Percentiles rank a stretch among this genome's conserved stretches.
Evolutionary conservation across 1,140 invertebrate genomes (phyloP).

Genomic region (Aphidius ervi): DNA sequence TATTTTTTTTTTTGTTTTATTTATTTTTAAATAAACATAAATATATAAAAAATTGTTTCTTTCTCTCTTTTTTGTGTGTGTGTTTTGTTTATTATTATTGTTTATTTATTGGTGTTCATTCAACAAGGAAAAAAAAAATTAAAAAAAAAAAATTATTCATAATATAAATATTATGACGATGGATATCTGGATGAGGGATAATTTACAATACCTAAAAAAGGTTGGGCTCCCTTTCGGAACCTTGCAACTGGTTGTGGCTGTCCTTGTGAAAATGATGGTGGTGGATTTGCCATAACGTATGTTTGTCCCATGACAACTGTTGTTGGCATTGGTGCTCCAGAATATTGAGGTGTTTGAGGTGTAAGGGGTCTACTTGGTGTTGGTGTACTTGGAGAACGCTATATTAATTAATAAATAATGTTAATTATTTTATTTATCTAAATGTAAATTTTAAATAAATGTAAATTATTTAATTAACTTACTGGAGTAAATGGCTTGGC

Average conservation of each 20-base stretch:
- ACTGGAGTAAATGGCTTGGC: conserved; percentile 83
- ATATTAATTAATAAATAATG: conserved; percentile 26
- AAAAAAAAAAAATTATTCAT: conserved; percentile 8
- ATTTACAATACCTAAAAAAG: conserved; percentile 38
- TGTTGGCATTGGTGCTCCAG: conserved; percentile 46
- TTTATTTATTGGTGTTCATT: too few species aligned
- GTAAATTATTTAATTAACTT: conserved; percentile 44
- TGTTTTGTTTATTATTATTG: too few species aligned
- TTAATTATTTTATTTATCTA: conserved; percentile 13
- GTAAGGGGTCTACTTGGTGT: conserved; percentile 74
- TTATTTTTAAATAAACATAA: too few species aligned
- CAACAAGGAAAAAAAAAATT: not conserved
- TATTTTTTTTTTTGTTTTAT: too few species aligned
- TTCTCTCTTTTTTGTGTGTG: too few species aligned
- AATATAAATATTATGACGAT: too few species aligned
- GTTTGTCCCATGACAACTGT: conserved; percentile 51
- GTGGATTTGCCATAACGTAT: conserved; percentile 53
- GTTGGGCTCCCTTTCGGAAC: conserved; percentile 47
- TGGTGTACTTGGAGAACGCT: conserved; percentile 64
- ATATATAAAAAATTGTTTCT: too few species aligned
- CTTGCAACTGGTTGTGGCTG: conserved; percentile 50
- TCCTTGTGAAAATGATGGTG: conserved; percentile 51
- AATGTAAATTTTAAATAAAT: conserved; percentile 9
- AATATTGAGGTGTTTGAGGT: conserved; percentile 71
- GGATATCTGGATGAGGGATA: not conserved